Evolutionary conservation across 2,113 vertebrate genomes (phyloP).

Genomic region (Alces alces): DNA sequence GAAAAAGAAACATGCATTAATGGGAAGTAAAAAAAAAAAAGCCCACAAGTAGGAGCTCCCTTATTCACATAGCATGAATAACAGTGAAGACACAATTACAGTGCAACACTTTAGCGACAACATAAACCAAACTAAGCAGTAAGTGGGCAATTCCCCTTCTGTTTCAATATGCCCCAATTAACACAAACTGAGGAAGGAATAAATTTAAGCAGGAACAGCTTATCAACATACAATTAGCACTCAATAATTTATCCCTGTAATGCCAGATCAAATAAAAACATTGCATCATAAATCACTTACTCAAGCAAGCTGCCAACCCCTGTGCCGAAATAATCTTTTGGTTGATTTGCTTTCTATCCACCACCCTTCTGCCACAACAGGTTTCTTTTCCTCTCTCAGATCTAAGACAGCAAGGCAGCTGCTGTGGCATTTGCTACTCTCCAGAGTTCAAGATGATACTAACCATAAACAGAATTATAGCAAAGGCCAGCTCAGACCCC

Average conservation of each 20-base stretch:
- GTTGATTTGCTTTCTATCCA: constrained; percentile 56
- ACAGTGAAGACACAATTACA: constrained; percentile 34
- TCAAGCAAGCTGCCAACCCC: constrained; percentile 44
- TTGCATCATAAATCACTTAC: constrained; percentile 70
- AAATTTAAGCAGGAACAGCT: constrained; percentile 68
- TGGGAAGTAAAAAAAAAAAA: not conserved
- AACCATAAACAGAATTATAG: constrained; percentile 1
- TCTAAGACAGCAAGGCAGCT: not conserved
- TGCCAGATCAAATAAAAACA: constrained; percentile 66
- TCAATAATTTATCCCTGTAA: constrained; percentile 63
- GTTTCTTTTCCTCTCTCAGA: not conserved
- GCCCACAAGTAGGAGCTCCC: not conserved
- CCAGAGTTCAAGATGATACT: constrained; percentile 37
- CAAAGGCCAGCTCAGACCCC: not conserved
- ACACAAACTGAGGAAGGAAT: constrained; percentile 61
- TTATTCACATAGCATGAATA: not conserved
- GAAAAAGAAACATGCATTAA: not conserved
- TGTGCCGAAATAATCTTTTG: constrained; percentile 7
- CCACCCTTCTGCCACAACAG: constrained; percentile 35
- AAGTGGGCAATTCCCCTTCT: constrained; percentile 59
- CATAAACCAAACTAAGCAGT: constrained; percentile 31
- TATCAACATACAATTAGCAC: constrained; percentile 63
- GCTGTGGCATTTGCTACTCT: not conserved
- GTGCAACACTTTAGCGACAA: constrained; percentile 6
- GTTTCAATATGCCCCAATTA: constrained; percentile 45